Base-by-base conservation (phyloP, 2,113 vertebrate genomes). In the Origma solitaria region DNA sequence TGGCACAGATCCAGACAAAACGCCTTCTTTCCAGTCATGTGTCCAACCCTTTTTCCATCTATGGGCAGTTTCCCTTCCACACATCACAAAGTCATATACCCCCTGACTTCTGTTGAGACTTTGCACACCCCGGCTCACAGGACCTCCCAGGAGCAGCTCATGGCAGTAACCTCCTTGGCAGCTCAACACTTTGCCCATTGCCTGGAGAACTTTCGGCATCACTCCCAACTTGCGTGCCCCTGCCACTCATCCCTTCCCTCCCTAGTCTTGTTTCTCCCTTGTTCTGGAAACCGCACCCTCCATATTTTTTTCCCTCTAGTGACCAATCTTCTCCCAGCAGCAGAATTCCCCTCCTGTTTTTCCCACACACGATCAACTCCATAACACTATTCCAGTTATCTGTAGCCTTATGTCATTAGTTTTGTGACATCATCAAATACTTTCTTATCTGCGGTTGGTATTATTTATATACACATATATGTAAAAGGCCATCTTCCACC, bases 131-230 rank as follows among this genome's bases (percentile, higher is more conserved):
- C 61, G 3, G 6, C 85, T 76, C 15, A 72, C 57, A 76, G 53
- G 94, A 91, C 85, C 94, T 93, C 95, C 95, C 94, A 91, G 10
- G 6, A 83, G 77, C 80, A 77, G 94, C 76, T 81, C 80, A 78
- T 6, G 51, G 72, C 60, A 83, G 30, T 90, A 54, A 73, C 58
- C 92, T 90, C 61, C 65, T 76, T 66, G 57, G 60, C 54, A 90
- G 88, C 51, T 90, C 91, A 88, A 66, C 86, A 27, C 42, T 70
- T 83, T 86, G 60, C 76, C 82, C 82, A 82, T 22, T 0, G 47
- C 60, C 72, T 70, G 79, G 60, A 93, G 81, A 93, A 81, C 30
- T 62, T 86, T 6, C 9, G 1, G 58, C 47, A 92, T 58, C 57
- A 37, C 57, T 79, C 61, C 37, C 68, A 35, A 56, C 33, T 35